Percentiles rank a stretch among this genome's conserved stretches.
Conservation (phyloP, 2,888 invertebrate genomes). For the Drosophila maculinotata region DNA sequence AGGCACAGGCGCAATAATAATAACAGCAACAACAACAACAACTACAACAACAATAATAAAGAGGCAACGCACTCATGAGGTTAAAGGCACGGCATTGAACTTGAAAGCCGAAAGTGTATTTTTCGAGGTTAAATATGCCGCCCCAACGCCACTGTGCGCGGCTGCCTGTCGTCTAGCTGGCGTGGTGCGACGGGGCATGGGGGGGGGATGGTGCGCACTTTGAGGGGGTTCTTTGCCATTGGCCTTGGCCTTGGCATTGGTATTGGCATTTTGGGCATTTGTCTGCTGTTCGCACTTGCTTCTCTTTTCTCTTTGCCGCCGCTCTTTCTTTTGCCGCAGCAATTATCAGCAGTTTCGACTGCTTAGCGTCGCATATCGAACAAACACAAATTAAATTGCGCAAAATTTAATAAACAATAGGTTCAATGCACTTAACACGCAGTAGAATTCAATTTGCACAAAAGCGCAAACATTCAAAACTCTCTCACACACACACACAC, state of each 20-base stretch:
- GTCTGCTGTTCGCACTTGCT: too few species aligned
- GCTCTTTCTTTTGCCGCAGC: constrained; percentile 1
- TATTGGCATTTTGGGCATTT: constrained; percentile 49
- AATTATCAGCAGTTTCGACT: constrained; percentile 68
- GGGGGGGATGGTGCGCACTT: not conserved
- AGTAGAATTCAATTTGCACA: constrained; percentile 71
- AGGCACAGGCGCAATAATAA: constrained; percentile 5
- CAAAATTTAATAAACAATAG: constrained; percentile 71
- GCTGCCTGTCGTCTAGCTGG: not conserved
- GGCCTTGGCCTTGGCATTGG: too few species aligned
- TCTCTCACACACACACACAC: constrained; percentile 8
- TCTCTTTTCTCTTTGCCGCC: too few species aligned
- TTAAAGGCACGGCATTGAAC: constrained; percentile 72
- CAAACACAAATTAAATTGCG: constrained; percentile 54
- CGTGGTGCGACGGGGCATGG: not conserved
- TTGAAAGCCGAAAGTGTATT: constrained; percentile 64
- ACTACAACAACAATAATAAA: constrained; percentile 22
- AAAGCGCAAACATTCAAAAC: constrained; percentile 22
- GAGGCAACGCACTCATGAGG: constrained; percentile 69
- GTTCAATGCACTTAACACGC: constrained; percentile 76
- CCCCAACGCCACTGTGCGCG: constrained; percentile 31
- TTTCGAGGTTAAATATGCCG: constrained; percentile 66
- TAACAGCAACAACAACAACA: constrained; percentile 9
- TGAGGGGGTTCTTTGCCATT: constrained; percentile 14
- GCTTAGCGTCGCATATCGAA: constrained; percentile 67